Evolutionary conservation across 2,888 invertebrate species (phyloP).

Genomic region (Plagodis pulveraria): DNA sequence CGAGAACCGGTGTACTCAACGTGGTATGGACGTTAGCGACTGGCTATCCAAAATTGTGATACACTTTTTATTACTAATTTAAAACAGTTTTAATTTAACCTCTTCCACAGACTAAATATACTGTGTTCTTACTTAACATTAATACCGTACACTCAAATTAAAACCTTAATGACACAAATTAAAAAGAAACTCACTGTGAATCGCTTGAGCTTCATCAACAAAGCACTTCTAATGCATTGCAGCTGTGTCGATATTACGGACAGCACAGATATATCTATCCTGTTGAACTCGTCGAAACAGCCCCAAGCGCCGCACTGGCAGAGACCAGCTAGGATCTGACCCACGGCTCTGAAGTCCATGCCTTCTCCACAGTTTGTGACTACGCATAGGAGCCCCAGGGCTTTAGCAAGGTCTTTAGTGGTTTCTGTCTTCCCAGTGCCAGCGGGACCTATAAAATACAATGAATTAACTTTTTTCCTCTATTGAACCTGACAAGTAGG

Average conservation of each 20-base stretch:
- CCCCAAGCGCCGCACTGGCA: slow-evolving; percentile 98
- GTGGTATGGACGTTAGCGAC: slow-evolving; percentile 21
- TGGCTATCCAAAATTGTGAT: no score
- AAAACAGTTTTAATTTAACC: no score
- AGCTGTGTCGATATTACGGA: slow-evolving; percentile 97
- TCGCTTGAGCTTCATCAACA: slow-evolving; percentile 89
- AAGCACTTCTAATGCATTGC: slow-evolving; percentile 94
- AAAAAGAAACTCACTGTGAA: slow-evolving; percentile 86
- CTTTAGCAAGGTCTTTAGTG: slow-evolving; percentile 95
- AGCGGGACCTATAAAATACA: slow-evolving; percentile 85
- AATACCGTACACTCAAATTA: background rate
- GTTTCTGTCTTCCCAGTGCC: slow-evolving; percentile 97
- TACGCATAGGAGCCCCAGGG: slow-evolving; percentile 91
- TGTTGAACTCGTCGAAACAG: slow-evolving; percentile 97
- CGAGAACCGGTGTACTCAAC: slow-evolving; percentile 62
- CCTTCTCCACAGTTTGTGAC: slow-evolving; percentile 97
- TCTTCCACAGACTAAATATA: no score
- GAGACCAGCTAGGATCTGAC: slow-evolving; percentile 89
- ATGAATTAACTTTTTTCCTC: no score
- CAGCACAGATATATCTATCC: slow-evolving; percentile 95
- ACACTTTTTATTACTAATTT: no score
- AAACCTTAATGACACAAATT: slow-evolving; percentile 3
- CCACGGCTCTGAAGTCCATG: slow-evolving; percentile 93
- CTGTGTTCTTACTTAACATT: background rate
- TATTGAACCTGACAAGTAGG: background rate